Evolutionary conservation across 1,140 invertebrate genomes (phyloP).

Genomic region (Kradibia gibbosae): DNA sequence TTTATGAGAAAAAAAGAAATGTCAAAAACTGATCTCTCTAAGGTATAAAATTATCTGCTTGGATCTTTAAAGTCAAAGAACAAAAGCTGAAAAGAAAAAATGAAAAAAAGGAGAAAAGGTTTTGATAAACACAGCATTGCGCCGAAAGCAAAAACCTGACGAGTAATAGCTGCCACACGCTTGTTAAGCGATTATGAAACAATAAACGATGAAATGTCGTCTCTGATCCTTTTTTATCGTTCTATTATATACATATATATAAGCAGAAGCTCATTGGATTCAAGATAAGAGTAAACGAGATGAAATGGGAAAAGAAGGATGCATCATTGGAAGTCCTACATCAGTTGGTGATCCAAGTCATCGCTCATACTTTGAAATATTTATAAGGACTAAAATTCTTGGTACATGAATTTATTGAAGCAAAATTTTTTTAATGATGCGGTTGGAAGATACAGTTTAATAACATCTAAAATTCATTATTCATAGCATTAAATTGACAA

Average conservation of each 20-base stretch:
- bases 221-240: neutral
- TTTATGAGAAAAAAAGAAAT: no score
- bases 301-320: slow-evolving; percentile 24
- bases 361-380: neutral
- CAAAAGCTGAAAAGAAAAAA: neutral
- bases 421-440: no score
- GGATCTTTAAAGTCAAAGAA: neutral
- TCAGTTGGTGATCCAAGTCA: slow-evolving; percentile 18
- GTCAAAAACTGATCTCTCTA: neutral
- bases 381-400: neutral
- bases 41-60: neutral
- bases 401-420: neutral
- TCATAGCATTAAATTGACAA: no score
- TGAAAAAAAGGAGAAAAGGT: neutral
- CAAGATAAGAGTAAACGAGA: slow-evolving; percentile 13
- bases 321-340: slow-evolving; percentile 29
- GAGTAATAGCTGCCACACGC: slow-evolving; percentile 43
- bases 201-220: slow-evolving; percentile 28
- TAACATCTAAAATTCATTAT: no score
- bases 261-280: neutral
- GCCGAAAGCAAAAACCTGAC: slow-evolving; percentile 21
- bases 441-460: no score
- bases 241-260: neutral
- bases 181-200: slow-evolving; percentile 40
- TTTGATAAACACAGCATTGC: slow-evolving; percentile 10